These are phyloP conservation scores for Pangasius djambal DNA, from an alignment of 2,797 vertebrate species.

Conservation along the genomic window DNA sequence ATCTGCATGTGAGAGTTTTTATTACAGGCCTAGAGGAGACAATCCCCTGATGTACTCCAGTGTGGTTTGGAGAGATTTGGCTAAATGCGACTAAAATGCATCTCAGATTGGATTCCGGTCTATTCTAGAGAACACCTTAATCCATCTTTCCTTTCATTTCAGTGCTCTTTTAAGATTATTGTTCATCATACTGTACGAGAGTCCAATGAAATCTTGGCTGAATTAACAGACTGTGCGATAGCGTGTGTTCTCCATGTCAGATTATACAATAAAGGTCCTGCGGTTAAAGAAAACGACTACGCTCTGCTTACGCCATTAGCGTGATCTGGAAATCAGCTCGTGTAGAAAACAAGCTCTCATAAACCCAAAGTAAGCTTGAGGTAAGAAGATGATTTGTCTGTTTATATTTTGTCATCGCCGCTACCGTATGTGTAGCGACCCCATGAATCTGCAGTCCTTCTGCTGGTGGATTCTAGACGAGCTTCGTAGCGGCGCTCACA, in stretches of 20 bases:
- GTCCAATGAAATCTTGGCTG: not conserved
- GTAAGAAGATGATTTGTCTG: too few species aligned
- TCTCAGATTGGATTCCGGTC: not conserved
- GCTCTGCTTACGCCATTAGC: too few species aligned
- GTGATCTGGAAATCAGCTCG: too few species aligned
- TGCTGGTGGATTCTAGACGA: not conserved
- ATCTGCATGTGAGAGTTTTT: too few species aligned
- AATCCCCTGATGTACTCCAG: not conserved
- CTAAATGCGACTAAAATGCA: not conserved
- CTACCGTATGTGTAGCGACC: too few species aligned
- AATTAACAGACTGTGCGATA: not conserved
- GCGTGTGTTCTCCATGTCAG: not conserved
- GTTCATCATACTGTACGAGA: not conserved
- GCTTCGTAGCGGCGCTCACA: not conserved
- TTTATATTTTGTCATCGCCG: too few species aligned
- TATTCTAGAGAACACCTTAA: not conserved
- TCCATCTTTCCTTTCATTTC: not conserved
- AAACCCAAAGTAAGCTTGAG: too few species aligned
- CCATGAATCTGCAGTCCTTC: not conserved
- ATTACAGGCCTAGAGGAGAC: too few species aligned
- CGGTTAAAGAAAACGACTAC: too few species aligned
- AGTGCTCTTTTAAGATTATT: too few species aligned
- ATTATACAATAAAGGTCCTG: not conserved
- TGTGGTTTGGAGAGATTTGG: not conserved
- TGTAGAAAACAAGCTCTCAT: too few species aligned